phyloP scores from a whole-genome alignment of 2,113 vertebrate genomes.

The Varanus salvator region DNA sequence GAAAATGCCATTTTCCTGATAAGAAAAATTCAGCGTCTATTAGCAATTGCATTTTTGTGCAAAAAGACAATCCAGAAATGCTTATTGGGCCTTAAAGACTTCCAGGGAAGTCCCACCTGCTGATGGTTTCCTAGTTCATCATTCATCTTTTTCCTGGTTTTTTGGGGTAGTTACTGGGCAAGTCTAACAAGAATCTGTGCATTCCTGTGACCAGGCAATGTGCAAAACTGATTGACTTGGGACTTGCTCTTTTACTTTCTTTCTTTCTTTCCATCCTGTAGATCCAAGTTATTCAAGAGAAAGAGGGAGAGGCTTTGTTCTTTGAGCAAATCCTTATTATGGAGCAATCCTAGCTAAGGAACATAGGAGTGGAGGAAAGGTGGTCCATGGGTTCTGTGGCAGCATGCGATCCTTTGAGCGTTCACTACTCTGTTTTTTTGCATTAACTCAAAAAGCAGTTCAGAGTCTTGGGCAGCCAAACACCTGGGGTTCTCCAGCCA shows the following conservation, averaged over 20 bases:
- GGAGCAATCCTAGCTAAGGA: neutral
- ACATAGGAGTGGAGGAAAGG: neutral
- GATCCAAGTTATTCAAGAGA: neutral
- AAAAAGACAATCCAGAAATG: neutral
- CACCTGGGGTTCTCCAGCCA: neutral
- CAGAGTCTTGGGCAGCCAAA: neutral
- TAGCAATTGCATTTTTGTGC: neutral
- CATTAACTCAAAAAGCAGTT: neutral
- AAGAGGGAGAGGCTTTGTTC: no score
- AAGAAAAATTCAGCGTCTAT: neutral
- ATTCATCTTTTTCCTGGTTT: neutral
- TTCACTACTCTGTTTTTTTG: neutral
- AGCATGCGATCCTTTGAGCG: neutral
- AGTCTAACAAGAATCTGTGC: neutral
- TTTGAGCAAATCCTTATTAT: neutral
- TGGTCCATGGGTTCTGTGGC: neutral
- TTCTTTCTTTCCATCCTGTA: neutral
- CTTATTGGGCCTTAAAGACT: neutral
- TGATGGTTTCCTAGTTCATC: neutral
- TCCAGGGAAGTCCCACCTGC: neutral
- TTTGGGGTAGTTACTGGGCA: neutral
- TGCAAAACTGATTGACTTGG: no score
- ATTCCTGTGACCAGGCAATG: neutral
- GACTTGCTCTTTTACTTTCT: neutral
- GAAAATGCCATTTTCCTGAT: neutral